Percentiles rank a stretch among this genome's conserved stretches.
phyloP scores from a whole-genome alignment of 1,140 invertebrate species.

The Drosophila takahashii region DNA sequence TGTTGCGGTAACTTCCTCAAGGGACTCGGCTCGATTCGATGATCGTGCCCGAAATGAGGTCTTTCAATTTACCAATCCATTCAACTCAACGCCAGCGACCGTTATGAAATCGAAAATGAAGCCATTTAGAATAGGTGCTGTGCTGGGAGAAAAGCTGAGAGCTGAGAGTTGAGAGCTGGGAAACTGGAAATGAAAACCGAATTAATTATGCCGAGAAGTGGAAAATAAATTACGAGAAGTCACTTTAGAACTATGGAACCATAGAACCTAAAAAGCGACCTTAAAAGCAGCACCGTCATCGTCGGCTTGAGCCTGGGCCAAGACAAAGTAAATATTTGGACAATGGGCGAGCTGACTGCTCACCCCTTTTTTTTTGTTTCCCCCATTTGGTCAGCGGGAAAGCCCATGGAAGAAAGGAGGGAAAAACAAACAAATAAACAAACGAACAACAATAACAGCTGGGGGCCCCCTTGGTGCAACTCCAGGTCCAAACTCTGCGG shows the following conservation, averaged over 20 bases:
- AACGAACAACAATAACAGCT: constrained; percentile 53
- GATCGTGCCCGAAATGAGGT: constrained; percentile 40
- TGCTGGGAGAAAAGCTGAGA: constrained; percentile 12
- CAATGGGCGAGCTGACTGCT: constrained; percentile 49
- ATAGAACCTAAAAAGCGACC: constrained; percentile 61
- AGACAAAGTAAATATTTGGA: constrained; percentile 78
- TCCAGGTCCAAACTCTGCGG: background rate
- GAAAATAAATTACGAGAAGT: constrained; percentile 77
- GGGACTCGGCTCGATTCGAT: constrained; percentile 3
- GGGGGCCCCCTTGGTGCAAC: constrained; percentile 45
- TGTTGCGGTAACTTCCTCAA: constrained; percentile 50
- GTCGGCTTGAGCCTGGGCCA: constrained; percentile 49
- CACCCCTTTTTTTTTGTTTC: constrained; percentile 16
- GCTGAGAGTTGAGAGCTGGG: too few relatives aligned
- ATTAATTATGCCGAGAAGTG: constrained; percentile 68
- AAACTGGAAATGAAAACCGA: constrained; percentile 66
- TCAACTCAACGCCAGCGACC: constrained; percentile 26
- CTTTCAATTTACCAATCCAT: constrained; percentile 47
- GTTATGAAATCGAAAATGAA: constrained; percentile 78
- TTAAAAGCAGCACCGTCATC: constrained; percentile 68
- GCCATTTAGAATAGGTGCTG: constrained; percentile 72
- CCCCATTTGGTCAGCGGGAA: constrained; percentile 29
- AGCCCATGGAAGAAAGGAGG: constrained; percentile 40
- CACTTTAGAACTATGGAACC: constrained; percentile 28
- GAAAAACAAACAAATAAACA: constrained; percentile 53